phyloP scores from a whole-genome alignment of 2,888 invertebrate genomes.

The Drosophila suboccidentalis region DNA sequence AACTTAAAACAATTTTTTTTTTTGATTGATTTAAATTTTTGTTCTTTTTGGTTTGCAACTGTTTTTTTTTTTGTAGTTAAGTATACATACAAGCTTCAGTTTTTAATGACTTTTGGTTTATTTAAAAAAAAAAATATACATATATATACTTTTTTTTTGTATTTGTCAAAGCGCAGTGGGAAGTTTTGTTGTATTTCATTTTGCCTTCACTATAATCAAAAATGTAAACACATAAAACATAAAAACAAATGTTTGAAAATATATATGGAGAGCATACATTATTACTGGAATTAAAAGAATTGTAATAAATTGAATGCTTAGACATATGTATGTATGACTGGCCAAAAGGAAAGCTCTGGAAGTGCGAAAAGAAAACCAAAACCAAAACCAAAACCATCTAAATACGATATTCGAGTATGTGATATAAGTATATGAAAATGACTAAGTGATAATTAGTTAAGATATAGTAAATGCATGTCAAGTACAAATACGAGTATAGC shows the following conservation, averaged over 20 bases:
- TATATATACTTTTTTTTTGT: constrained; percentile 61
- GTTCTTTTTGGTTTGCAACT: constrained; percentile 34
- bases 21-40: constrained; percentile 33
- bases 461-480: constrained; percentile 49
- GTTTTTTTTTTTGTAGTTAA: constrained; percentile 35
- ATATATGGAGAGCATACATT: constrained; percentile 4
- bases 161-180: constrained; percentile 85
- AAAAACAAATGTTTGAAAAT: constrained; percentile 33
- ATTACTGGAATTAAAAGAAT: constrained; percentile 19
- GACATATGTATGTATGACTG: constrained; percentile 38
- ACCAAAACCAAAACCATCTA: constrained; percentile 14
- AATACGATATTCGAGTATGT: constrained; percentile 28
- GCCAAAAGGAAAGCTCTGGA: constrained; percentile 55
- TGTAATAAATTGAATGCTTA: constrained; percentile 44
- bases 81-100: constrained; percentile 68
- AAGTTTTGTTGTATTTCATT: constrained; percentile 85
- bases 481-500: constrained; percentile 25
- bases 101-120: constrained; percentile 55
- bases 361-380: constrained; percentile 42
- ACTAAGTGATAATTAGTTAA: constrained; percentile 55
- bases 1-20: constrained; percentile 41
- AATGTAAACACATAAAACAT: constrained; percentile 61
- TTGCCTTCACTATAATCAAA: constrained; percentile 79
- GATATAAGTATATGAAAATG: constrained; percentile 37
- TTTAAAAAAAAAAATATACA: constrained; percentile 46